Evolutionary conservation across 2,113 vertebrate genomes (phyloP).

Genomic region (Chamaea fasciata): DNA sequence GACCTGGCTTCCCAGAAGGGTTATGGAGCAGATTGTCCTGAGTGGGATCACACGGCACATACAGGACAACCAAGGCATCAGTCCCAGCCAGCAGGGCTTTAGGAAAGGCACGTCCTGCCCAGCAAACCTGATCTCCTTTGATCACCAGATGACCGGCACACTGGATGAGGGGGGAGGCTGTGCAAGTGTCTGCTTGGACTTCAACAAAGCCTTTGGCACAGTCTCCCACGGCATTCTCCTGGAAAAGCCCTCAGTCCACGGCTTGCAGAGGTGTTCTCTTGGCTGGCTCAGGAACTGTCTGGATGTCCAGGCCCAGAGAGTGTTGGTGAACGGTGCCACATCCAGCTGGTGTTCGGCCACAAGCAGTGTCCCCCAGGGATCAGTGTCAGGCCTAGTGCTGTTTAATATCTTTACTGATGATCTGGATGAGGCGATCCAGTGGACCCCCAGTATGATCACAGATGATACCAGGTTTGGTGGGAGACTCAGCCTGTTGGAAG

Average conservation of each 20-base stretch:
- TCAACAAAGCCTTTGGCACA: not conserved
- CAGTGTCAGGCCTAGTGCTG: not conserved
- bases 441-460: not conserved
- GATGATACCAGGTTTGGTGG: not conserved
- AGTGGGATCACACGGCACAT: not conserved
- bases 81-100: not conserved
- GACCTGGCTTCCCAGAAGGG: too few relatives aligned
- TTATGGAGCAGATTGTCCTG: not conserved
- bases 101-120: not conserved
- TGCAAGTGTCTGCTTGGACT: not conserved
- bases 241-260: not conserved
- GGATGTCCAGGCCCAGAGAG: not conserved
- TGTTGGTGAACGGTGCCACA: not conserved
- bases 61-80: not conserved
- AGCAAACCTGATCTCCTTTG: not conserved
- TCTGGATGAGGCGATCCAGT: not conserved
- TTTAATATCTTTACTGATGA: not conserved
- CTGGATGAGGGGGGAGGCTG: not conserved
- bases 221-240: not conserved
- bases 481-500: not conserved
- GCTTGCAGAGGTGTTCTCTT: not conserved
- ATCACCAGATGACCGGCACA: not conserved
- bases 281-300: not conserved
- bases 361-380: not conserved
- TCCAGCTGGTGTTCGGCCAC: not conserved